These are phyloP conservation scores for Trissonchulus latispiculum DNA, from an alignment of 2,888 invertebrate species.

Conservation along the genomic window DNA sequence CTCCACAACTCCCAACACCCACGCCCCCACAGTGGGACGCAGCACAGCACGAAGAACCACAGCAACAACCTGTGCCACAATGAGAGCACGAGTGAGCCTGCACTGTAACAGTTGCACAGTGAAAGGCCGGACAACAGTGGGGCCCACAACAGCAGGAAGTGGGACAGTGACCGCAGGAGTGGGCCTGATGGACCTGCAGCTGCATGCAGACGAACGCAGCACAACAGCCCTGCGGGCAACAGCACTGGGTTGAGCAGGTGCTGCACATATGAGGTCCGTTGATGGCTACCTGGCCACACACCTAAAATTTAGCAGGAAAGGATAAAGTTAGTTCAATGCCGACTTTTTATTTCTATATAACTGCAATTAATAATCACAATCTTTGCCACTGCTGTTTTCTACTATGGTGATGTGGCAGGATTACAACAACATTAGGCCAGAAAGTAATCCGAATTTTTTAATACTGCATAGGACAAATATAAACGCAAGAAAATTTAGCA, in stretches of 20 bases:
- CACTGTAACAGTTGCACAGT: not conserved
- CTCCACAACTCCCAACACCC: no score
- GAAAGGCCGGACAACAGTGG: not conserved
- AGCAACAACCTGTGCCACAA: not conserved
- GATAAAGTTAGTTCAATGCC: not conserved
- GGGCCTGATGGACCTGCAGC: not conserved
- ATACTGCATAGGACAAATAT: no score
- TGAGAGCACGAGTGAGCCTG: not conserved
- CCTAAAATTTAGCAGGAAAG: not conserved
- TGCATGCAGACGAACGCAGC: not conserved
- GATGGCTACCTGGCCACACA: not conserved
- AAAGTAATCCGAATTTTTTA: no score
- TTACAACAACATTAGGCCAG: no score
- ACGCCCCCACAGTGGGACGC: not conserved
- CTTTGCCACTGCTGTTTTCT: no score
- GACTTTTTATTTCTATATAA: no score
- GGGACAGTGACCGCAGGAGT: not conserved
- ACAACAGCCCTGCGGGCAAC: not conserved
- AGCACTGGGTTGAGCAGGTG: not conserved
- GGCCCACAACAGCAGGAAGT: not conserved
- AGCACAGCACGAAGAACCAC: not conserved
- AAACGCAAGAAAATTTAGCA: not conserved
- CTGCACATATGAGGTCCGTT: not conserved
- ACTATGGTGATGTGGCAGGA: no score
- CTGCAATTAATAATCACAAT: no score